phyloP scores from a whole-genome alignment of 64 coral and sea anemone genomes.

The Anthopleura sola region DNA sequence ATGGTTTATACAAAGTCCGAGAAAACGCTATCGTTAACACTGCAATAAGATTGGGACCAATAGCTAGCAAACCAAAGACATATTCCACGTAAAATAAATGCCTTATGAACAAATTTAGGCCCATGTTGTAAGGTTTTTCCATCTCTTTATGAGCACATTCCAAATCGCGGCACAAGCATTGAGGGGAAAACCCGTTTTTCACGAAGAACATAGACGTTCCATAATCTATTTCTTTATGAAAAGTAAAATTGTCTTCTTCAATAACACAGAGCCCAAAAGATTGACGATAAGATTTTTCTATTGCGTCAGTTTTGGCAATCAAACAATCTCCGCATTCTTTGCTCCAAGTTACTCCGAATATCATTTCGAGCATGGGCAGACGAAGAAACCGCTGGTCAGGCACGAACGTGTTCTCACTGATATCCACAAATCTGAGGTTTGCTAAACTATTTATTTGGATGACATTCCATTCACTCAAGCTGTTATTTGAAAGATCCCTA shows the following conservation, averaged over 20 bases:
- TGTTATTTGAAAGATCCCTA: constrained; percentile 37
- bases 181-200: constrained; percentile 33
- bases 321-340: background rate
- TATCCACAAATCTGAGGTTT: background rate
- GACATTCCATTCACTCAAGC: constrained; percentile 16
- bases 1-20: constrained; percentile 11
- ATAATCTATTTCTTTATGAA: constrained; percentile 20
- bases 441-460: background rate
- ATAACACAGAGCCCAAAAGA: background rate
- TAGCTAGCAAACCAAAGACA: constrained; percentile 17
- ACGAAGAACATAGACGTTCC: constrained; percentile 33
- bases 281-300: constrained; percentile 6
- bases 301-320: constrained; percentile 1
- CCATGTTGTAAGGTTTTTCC: background rate
- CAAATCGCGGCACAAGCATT: constrained; percentile 34
- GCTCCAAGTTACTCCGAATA: constrained; percentile 26
- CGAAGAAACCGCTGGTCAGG: constrained; percentile 12
- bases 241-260: background rate
- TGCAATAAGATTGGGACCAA: constrained; percentile 31
- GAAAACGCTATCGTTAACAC: constrained; percentile 9
- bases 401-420: constrained; percentile 25
- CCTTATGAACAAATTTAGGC: constrained; percentile 30
- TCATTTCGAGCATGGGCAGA: background rate
- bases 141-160: constrained; percentile 4
- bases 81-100: constrained; percentile 52